These are phyloP conservation scores for Nyctalus aviator DNA, from an alignment of 2,797 vertebrate genomes.

Conservation along the genomic window DNA sequence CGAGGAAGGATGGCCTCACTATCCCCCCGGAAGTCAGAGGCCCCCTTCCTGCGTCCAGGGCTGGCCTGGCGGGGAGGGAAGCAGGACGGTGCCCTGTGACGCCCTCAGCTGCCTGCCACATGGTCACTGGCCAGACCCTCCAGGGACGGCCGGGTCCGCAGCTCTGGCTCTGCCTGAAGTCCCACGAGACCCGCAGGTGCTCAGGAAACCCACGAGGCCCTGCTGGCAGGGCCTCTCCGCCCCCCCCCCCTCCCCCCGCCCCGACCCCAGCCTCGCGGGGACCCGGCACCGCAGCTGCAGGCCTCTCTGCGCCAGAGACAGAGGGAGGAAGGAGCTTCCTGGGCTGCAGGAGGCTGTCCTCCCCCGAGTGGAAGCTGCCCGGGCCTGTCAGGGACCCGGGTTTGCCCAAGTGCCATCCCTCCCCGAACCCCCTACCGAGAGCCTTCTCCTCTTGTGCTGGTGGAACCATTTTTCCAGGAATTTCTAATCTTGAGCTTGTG, in stretches of 20 bases:
- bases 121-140: background rate
- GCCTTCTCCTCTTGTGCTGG: background rate
- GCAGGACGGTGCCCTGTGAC: rapidly evolving
- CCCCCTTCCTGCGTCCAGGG: background rate
- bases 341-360: background rate
- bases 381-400: background rate
- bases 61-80: rapidly evolving
- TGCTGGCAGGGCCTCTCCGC: background rate
- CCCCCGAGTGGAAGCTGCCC: too few species aligned
- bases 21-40: background rate
- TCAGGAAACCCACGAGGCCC: background rate
- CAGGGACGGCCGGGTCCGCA: background rate
- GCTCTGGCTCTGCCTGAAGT: rapidly evolving
- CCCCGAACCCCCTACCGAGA: background rate
- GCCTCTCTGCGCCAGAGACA: background rate
- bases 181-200: background rate
- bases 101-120: rapidly evolving
- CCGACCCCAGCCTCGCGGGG: background rate
- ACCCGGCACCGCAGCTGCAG: background rate
- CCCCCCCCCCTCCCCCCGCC: background rate
- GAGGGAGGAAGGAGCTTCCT: background rate
- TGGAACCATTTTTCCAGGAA: background rate
- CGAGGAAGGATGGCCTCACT: rapidly evolving
- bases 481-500: rapidly evolving
- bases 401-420: background rate